Evolutionary conservation across 2,888 invertebrate species (phyloP).

Genomic region (Eristalis tenax): DNA sequence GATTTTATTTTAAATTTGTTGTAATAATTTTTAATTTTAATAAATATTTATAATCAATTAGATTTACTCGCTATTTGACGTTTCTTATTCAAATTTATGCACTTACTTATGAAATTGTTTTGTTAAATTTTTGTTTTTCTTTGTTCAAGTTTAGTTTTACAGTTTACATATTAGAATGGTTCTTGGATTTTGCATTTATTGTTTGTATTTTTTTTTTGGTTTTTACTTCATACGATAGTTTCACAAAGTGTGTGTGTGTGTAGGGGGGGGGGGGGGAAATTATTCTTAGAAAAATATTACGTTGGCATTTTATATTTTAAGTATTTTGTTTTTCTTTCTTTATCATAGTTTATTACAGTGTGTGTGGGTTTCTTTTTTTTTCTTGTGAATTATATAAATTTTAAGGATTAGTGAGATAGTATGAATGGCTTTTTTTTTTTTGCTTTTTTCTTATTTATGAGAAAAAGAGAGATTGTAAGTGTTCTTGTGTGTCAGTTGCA

Average conservation of each 20-base stretch:
- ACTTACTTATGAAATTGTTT: background rate
- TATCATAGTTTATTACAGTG: slow-evolving; percentile 43
- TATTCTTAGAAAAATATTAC: slow-evolving; percentile 72
- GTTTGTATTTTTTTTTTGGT: slow-evolving; percentile 39
- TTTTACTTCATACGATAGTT: slow-evolving; percentile 35
- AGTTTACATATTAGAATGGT: slow-evolving; percentile 65
- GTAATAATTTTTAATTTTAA: slow-evolving; percentile 53
- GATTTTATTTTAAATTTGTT: slow-evolving; percentile 35
- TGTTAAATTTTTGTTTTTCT: slow-evolving; percentile 22
- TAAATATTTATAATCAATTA: slow-evolving; percentile 64
- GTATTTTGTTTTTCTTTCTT: slow-evolving; percentile 32
- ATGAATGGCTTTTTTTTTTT: slow-evolving; percentile 54
- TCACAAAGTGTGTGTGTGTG: slow-evolving; percentile 58
- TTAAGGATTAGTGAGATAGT: slow-evolving; percentile 59
- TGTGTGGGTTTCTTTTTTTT: slow-evolving; percentile 46
- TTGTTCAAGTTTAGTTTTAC: slow-evolving; percentile 54
- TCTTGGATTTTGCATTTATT: slow-evolving; percentile 51
- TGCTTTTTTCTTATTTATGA: slow-evolving; percentile 47
- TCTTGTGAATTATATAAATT: slow-evolving; percentile 10
- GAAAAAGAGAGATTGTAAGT: slow-evolving; percentile 56
- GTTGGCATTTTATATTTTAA: slow-evolving; percentile 65
- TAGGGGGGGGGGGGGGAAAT: slow-evolving; percentile 35
- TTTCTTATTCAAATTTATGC: background rate
- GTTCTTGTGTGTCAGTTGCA: slow-evolving; percentile 49
- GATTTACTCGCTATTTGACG: slow-evolving; percentile 56